These are phyloP conservation scores for Adelosebastes latens DNA, from an alignment of 2,797 vertebrate genomes.

Conservation along the genomic window DNA sequence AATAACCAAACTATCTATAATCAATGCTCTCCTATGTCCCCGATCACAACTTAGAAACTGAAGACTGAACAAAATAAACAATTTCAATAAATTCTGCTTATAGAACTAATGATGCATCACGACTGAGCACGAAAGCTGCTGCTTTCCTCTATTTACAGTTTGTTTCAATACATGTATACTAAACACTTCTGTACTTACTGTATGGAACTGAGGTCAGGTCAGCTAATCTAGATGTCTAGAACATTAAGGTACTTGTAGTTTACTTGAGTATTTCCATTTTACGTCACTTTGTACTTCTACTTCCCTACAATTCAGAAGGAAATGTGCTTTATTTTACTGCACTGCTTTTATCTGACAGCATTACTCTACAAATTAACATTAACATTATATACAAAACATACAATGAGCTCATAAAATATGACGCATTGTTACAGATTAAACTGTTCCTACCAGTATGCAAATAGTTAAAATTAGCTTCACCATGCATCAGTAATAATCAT, in stretches of 20 bases:
- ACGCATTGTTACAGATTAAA: too few relatives aligned
- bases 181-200: neutral
- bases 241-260: neutral
- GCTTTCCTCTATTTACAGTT: constrained; percentile 15
- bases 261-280: neutral
- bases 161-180: neutral
- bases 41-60: neutral
- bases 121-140: neutral
- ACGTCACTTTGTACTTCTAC: neutral
- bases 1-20: neutral
- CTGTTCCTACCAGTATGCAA: too few relatives aligned
- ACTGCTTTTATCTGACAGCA: neutral
- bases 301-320: too few relatives aligned
- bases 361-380: neutral
- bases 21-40: neutral
- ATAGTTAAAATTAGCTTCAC: too few relatives aligned
- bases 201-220: neutral
- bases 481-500: too few relatives aligned
- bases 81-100: neutral
- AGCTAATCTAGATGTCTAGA: neutral
- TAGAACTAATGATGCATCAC: neutral
- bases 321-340: neutral
- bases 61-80: neutral
- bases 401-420: too few relatives aligned
- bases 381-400: too few relatives aligned